A percentile compares a stretch with the other conserved stretches of the same genome.
Conservation (phyloP, 2,797 vertebrate genomes). For the Lutjanus argentimaculatus region DNA sequence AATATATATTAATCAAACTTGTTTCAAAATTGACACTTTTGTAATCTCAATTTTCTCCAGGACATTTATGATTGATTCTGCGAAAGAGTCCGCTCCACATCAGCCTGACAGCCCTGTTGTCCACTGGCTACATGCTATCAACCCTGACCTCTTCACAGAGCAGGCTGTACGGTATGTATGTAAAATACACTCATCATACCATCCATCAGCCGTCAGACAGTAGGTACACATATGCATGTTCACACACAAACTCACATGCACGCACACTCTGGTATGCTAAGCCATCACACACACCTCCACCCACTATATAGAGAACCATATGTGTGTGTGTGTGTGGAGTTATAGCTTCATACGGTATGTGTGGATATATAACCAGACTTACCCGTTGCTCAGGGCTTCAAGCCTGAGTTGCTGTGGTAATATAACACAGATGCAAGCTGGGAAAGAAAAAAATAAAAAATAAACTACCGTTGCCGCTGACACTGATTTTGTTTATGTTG, state of each 20-base stretch:
- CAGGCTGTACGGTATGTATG: slow-evolving; percentile 81
- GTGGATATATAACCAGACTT: slow-evolving; percentile 45
- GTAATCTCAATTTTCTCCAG: slow-evolving; percentile 77
- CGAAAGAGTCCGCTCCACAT: slow-evolving; percentile 52
- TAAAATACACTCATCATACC: slow-evolving; percentile 46
- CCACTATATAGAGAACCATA: slow-evolving; percentile 52
- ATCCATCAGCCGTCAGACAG: slow-evolving; percentile 51
- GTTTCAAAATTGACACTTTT: not conserved
- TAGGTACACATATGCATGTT: slow-evolving; percentile 31
- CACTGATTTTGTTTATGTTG: slow-evolving; percentile 76
- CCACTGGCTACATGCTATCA: slow-evolving; percentile 89
- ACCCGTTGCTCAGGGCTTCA: slow-evolving; percentile 52
- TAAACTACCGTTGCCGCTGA: slow-evolving; percentile 43
- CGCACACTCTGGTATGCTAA: slow-evolving; percentile 32
- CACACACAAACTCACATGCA: slow-evolving; percentile 35
- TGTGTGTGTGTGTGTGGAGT: slow-evolving; percentile 50
- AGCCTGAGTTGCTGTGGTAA: slow-evolving; percentile 62
- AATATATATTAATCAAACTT: not conserved
- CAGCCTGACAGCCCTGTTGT: slow-evolving; percentile 72
- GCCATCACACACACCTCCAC: slow-evolving; percentile 48
- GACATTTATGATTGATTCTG: slow-evolving; percentile 81
- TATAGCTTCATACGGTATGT: slow-evolving; percentile 30
- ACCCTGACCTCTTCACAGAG: slow-evolving; percentile 84
- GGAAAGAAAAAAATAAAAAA: slow-evolving; percentile 31
- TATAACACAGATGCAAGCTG: slow-evolving; percentile 76